These are phyloP conservation scores for Erpetoichthys calabaricus DNA, from an alignment of 2,797 vertebrate species.

Conservation along the genomic window DNA sequence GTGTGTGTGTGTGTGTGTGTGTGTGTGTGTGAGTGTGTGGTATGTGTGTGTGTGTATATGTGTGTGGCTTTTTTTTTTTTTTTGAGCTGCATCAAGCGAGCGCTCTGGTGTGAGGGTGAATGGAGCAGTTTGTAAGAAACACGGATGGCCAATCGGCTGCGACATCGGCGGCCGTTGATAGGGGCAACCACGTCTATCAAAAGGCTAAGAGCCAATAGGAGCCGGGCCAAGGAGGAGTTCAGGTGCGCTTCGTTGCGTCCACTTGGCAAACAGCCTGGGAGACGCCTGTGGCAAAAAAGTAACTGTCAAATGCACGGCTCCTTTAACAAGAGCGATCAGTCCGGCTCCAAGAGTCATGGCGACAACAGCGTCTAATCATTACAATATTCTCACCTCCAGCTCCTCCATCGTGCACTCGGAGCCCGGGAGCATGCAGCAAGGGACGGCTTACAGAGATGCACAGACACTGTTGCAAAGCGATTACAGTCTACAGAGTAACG, in stretches of 20 bases:
- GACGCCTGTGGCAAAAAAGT: constrained; percentile 71
- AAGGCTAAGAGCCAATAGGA: constrained; percentile 59
- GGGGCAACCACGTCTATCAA: constrained; percentile 75
- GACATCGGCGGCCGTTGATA: constrained; percentile 51
- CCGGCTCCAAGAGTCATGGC: constrained; percentile 93
- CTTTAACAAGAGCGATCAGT: constrained; percentile 81
- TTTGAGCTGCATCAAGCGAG: constrained; percentile 41
- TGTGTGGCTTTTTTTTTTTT: constrained; percentile 33
- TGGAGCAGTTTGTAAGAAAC: constrained; percentile 42
- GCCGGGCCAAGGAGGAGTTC: constrained; percentile 54
- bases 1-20: too few relatives aligned
- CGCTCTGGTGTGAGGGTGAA: constrained; percentile 43
- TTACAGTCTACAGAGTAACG: constrained; percentile 87
- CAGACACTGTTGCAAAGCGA: constrained; percentile 89
- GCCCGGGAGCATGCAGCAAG: constrained; percentile 85
- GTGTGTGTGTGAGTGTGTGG: too few relatives aligned
- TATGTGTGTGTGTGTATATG: too few relatives aligned
- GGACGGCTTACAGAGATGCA: constrained; percentile 80
- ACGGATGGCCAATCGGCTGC: constrained; percentile 49
- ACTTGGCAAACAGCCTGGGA: constrained; percentile 64
- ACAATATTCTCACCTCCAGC: constrained; percentile 89
- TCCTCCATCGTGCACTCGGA: constrained; percentile 89
- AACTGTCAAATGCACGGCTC: constrained; percentile 91
- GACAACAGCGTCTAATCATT: constrained; percentile 96
- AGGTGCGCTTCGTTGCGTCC: constrained; percentile 72